Evolutionary conservation across 2,113 vertebrate species (phyloP).

Genomic region (Odontesthes bonariensis): DNA sequence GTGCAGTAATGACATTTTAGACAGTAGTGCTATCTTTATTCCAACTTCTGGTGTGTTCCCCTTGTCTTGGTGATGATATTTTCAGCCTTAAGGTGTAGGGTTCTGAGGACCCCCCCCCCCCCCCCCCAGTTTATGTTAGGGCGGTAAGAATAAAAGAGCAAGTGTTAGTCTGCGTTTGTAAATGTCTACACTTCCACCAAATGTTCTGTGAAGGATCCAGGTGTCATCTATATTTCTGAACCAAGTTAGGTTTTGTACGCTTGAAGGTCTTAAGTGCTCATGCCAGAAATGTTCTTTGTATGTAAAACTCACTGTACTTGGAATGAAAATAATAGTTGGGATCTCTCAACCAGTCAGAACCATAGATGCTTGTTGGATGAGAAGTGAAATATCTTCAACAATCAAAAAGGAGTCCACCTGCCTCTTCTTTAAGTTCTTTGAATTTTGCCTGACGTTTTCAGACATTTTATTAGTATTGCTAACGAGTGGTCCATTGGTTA

Average conservation of each 20-base stretch:
- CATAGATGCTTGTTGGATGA: background rate
- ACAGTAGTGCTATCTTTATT: too few species aligned
- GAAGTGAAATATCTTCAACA: background rate
- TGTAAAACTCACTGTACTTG: background rate
- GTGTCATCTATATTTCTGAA: too few species aligned
- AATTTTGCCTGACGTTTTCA: conserved; percentile 9
- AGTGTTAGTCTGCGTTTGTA: too few species aligned
- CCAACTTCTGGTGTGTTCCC: too few species aligned
- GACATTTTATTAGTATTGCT: conserved; percentile 12
- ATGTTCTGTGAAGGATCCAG: too few species aligned
- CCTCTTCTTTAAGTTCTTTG: background rate
- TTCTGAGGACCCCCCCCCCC: too few species aligned
- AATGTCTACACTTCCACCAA: background rate
- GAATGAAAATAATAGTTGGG: background rate
- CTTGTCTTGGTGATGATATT: too few species aligned
- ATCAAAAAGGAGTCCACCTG: background rate
- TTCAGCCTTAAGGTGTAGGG: too few species aligned
- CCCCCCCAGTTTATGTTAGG: too few species aligned
- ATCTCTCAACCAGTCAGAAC: background rate
- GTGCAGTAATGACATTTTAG: too few species aligned
- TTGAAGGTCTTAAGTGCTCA: background rate
- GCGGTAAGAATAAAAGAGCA: too few species aligned
- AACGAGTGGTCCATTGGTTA: conserved; percentile 13
- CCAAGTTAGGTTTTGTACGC: too few species aligned
- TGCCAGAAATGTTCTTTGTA: background rate